A percentile compares a stretch with the other conserved stretches of the same genome.
These are phyloP conservation scores for Barypeithes pellucidus DNA, from an alignment of 2,888 invertebrate species.

Conservation along the genomic window DNA sequence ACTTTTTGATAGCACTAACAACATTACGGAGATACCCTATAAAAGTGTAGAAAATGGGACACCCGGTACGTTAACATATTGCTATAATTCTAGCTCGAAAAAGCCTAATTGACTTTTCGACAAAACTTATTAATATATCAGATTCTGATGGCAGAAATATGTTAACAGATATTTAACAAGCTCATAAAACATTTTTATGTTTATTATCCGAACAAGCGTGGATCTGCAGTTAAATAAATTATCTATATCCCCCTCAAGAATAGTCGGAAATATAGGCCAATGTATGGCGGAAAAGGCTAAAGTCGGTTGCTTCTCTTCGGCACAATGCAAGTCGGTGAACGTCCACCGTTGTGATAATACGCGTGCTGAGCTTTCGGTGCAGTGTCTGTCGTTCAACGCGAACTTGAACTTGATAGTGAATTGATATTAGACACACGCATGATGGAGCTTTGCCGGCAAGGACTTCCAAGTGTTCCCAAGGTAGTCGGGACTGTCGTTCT, in stretches of 20 bases:
- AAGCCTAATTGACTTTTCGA: not conserved
- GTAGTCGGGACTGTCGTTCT: slow-evolving; percentile 22
- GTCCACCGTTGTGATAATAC: slow-evolving; percentile 43
- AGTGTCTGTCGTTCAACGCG: slow-evolving; percentile 33
- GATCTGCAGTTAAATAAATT: slow-evolving; percentile 34
- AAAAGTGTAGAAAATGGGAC: too few species aligned
- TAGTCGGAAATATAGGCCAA: slow-evolving; percentile 50
- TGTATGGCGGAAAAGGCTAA: slow-evolving; percentile 34
- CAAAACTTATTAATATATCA: not conserved
- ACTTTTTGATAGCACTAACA: too few species aligned
- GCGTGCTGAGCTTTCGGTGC: slow-evolving; percentile 35
- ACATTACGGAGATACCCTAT: too few species aligned
- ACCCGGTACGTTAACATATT: too few species aligned
- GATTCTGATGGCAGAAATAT: not conserved
- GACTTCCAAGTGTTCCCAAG: slow-evolving; percentile 30
- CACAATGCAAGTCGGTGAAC: slow-evolving; percentile 43
- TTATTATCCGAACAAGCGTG: slow-evolving; percentile 19
- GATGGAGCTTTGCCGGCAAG: slow-evolving; percentile 37
- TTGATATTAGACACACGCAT: slow-evolving; percentile 19
- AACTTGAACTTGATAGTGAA: slow-evolving; percentile 53
- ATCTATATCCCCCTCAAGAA: slow-evolving; percentile 47
- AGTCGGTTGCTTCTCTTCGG: slow-evolving; percentile 36
- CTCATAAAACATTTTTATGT: slow-evolving; percentile 31
- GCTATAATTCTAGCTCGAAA: not conserved
- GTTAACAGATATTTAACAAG: slow-evolving; percentile 21